Percentiles rank a stretch among this genome's conserved stretches.
Evolutionary conservation across 2,888 invertebrate genomes (phyloP).

Genomic region (Acholoe squamosa): DNA sequence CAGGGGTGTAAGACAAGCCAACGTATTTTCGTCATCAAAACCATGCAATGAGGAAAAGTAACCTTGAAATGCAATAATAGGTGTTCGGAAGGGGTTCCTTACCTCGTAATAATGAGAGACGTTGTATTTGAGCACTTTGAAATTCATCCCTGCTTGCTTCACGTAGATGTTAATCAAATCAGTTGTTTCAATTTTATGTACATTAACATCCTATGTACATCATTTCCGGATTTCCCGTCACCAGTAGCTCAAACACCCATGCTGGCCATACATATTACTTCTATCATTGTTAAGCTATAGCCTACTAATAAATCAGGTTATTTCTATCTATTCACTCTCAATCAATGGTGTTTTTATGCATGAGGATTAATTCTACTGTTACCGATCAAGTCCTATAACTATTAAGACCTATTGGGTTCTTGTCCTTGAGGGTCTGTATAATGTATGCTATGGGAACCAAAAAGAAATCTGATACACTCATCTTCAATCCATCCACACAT

Average conservation of each 20-base stretch:
- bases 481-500: slow-evolving; percentile 23
- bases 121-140: slow-evolving; percentile 41
- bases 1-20: slow-evolving; percentile 46
- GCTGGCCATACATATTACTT: not conserved
- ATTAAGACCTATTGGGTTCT: too few relatives aligned
- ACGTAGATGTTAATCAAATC: slow-evolving; percentile 49
- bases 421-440: too few relatives aligned
- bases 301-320: not conserved
- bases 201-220: slow-evolving; percentile 36
- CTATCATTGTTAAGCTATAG: not conserved
- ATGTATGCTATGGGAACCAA: not conserved
- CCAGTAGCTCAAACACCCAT: not conserved
- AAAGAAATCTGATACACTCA: not conserved
- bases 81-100: not conserved
- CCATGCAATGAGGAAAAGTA: not conserved
- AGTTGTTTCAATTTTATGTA: slow-evolving; percentile 11
- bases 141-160: slow-evolving; percentile 48
- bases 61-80: not conserved
- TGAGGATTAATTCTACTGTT: slow-evolving; percentile 8
- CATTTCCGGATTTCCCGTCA: not conserved
- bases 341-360: not conserved
- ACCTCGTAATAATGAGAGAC: slow-evolving; percentile 15
- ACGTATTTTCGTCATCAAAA: not conserved
- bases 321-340: slow-evolving; percentile 5
- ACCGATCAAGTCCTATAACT: not conserved